Evolutionary conservation across 1,140 invertebrate genomes (phyloP).

Genomic region (Drosophila obscura): DNA sequence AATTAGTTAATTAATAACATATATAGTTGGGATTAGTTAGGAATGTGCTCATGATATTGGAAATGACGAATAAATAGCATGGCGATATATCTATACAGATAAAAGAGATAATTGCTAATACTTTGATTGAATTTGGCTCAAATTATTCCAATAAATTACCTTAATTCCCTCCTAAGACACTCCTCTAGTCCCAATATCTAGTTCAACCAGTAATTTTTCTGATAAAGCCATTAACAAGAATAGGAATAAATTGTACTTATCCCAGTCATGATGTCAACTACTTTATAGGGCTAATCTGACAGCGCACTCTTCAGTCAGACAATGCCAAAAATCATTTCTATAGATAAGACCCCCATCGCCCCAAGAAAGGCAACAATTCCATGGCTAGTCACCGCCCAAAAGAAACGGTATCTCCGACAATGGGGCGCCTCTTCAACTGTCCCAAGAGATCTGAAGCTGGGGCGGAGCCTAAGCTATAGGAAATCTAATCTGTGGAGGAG

Average conservation of each 20-base stretch:
- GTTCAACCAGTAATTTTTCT: constrained; percentile 2
- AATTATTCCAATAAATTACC: background rate
- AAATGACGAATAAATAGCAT: no score
- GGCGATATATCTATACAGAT: no score
- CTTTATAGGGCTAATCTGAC: constrained; percentile 58
- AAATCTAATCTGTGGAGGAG: constrained; percentile 3
- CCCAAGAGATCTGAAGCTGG: constrained; percentile 7
- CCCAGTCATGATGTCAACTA: constrained; percentile 47
- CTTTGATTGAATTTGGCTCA: no score
- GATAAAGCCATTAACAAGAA: constrained; percentile 21
- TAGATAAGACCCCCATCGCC: constrained; percentile 51
- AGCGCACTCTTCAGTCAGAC: constrained; percentile 44
- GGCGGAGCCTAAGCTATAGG: background rate
- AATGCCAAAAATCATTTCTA: constrained; percentile 53
- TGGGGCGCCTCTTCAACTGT: constrained; percentile 37
- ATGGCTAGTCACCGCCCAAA: constrained; percentile 12
- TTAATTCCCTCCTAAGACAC: background rate
- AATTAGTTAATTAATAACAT: constrained; percentile 39
- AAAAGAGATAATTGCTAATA: no score
- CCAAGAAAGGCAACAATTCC: constrained; percentile 17
- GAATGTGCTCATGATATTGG: constrained; percentile 19
- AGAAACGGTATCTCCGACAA: constrained; percentile 42
- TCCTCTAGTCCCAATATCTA: no score
- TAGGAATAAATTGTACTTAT: constrained; percentile 8
- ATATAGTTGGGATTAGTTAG: constrained; percentile 22